Evolutionary conservation across 2,113 vertebrate genomes (phyloP), one percentile per base, ranked within the genome.

Genomic region (Bubalus kerabau): DNA sequence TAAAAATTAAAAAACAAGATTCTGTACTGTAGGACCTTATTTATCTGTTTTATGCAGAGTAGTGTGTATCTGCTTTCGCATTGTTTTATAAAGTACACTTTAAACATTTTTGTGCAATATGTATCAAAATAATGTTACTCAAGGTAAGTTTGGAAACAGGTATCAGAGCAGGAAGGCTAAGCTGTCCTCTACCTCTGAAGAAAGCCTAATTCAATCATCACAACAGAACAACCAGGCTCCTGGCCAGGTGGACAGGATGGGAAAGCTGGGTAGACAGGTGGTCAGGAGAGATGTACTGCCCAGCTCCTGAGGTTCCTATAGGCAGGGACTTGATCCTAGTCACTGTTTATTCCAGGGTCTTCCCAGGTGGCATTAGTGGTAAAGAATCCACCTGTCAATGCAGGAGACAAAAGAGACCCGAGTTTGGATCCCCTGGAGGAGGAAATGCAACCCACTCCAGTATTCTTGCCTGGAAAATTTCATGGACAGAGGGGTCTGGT

Each of bases 141-240:
- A 48, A 94, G 59, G 19, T 76, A 52, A 92, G 32, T 92, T 89
- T 96, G 84, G 81, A 97, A 94, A 89, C 46, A 67, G 24, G 10
- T 71, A 6, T 30, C 30, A 12, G 62, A 48, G 7, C 59, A 43
- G n/a, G 50, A 23, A 91, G 60, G 7, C 52, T 50, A 15, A 88
- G 36, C 59, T 57, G 17, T 87, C 57, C 30, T n/a, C 26, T 23
- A 48, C 26, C 48, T 67, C 30, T 74, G 74, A 74, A 83, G 81
- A 64, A 59, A 86, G 32, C 0, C 36, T 88, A 52, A 64, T 28
- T 91, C 67, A 56, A 2, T 28, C 3, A 74, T 76, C 54, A 82
- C 32, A 95, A 14, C 52, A 88, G 36, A 67, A 43, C 9, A 46
- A 48, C 26, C 19, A 50, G 36, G 32, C 9, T 43, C 1, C 14